Conservation (phyloP, 2,888 invertebrate species). For the Cryptophagus acutangulus region DNA sequence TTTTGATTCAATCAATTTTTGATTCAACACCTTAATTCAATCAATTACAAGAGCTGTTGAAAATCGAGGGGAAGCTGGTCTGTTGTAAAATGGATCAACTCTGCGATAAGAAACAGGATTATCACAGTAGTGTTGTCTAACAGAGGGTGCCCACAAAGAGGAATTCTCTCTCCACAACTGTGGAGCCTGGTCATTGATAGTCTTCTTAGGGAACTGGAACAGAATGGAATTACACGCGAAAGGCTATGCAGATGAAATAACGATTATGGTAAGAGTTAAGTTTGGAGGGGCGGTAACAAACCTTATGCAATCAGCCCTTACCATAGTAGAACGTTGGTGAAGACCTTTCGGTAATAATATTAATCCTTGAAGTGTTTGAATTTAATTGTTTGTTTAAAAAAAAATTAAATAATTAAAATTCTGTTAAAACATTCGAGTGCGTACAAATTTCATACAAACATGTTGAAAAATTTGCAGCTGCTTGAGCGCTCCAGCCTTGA, state of each 20-base stretch:
- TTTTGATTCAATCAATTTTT: no score
- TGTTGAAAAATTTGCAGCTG: no score
- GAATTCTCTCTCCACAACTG: no score
- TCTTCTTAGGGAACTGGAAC: conserved; percentile 12
- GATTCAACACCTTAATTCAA: conserved; percentile 5
- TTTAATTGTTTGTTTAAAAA: no score
- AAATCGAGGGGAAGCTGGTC: conserved; percentile 4
- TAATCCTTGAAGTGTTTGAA: no score
- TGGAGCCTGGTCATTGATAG: conserved; percentile 4
- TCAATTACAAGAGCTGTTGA: conserved; percentile 9
- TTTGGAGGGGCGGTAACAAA: conserved; percentile 2
- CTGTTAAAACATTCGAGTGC: no score
- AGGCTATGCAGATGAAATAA: conserved; percentile 16
- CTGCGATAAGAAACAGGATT: conserved; percentile 1
- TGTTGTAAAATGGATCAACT: conserved; percentile 4
- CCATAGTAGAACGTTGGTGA: conserved; percentile 11
- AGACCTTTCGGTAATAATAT: conserved; percentile 11
- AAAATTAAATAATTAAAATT: no score
- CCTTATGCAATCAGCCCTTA: conserved; percentile 5
- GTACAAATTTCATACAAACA: no score
- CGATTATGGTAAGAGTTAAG: conserved; percentile 8
- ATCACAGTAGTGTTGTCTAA: background rate
- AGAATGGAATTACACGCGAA: conserved; percentile 3
- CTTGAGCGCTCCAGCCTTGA: no score
- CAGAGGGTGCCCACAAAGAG: background rate